phyloP scores from a whole-genome alignment of 2,797 vertebrate genomes.

The Lepus townsendii region DNA sequence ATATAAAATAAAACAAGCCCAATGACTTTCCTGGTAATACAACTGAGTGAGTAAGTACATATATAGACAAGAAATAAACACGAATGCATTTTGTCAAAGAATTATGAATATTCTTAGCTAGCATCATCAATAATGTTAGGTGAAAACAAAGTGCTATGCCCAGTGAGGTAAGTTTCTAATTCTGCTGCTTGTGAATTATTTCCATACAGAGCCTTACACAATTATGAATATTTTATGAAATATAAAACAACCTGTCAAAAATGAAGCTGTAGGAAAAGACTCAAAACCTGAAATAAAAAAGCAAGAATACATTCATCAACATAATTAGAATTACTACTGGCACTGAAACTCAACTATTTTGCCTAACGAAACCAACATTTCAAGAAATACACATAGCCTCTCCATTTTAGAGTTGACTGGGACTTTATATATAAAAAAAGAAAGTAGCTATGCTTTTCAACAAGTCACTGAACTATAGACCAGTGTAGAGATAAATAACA shows the following conservation, averaged over 20 bases:
- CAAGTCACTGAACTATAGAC: constrained; percentile 12
- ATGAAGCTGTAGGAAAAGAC: not conserved
- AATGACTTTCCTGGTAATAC: not conserved
- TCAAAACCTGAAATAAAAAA: constrained; percentile 38
- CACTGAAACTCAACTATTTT: constrained; percentile 32
- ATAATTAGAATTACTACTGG: not conserved
- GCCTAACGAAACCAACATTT: constrained; percentile 22
- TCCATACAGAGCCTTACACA: not conserved
- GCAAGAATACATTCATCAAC: not conserved
- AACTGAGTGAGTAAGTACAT: not conserved
- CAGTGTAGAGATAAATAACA: constrained; percentile 1
- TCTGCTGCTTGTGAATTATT: constrained; percentile 15
- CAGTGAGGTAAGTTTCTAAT: not conserved
- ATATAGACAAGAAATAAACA: constrained; percentile 5
- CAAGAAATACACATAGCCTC: not conserved
- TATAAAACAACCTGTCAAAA: not conserved
- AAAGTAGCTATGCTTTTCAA: constrained; percentile 12
- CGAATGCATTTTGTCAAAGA: not conserved
- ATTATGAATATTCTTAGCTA: not conserved
- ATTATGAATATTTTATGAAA: constrained; percentile 7
- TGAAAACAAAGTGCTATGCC: not conserved
- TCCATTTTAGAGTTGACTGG: not conserved
- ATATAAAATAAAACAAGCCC: not conserved
- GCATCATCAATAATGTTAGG: not conserved
- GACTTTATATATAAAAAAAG: constrained; percentile 29